These are phyloP conservation scores for Empis livida DNA, from an alignment of 2,888 invertebrate species.

Conservation along the genomic window DNA sequence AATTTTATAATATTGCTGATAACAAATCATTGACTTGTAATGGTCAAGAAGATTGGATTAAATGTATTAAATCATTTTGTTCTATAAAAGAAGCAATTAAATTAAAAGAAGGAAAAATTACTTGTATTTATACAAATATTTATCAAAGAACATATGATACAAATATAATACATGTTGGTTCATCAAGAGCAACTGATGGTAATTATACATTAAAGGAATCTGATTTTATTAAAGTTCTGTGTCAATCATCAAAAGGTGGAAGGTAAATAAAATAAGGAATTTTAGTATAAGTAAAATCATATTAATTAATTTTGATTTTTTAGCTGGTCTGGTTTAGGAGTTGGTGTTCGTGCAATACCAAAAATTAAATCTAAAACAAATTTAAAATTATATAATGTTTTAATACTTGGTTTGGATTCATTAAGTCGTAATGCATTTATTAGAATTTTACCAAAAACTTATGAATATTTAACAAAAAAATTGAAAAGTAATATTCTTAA, in stretches of 20 bases:
- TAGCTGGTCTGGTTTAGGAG: conserved; percentile 53
- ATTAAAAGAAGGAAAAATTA: conserved; percentile 29
- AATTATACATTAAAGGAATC: conserved; percentile 49
- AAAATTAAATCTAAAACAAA: too few relatives aligned
- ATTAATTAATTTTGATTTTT: too few relatives aligned
- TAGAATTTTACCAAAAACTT: conserved; percentile 62
- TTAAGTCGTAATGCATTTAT: conserved; percentile 71
- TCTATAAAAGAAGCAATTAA: conserved; percentile 29
- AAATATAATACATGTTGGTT: conserved; percentile 47
- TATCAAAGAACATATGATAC: too few relatives aligned
- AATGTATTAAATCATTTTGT: conserved; percentile 41
- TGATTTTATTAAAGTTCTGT: conserved; percentile 60
- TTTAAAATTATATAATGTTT: conserved; percentile 44
- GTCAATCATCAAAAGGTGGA: conserved; percentile 34
- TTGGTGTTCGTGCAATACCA: conserved; percentile 40
- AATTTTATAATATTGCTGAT: conserved; percentile 50
- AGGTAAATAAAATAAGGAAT: conserved; percentile 19
- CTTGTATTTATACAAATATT: conserved; percentile 52
- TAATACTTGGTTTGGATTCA: conserved; percentile 84
- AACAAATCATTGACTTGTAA: conserved; percentile 51
- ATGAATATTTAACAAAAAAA: conserved; percentile 49
- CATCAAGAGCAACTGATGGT: conserved; percentile 40
- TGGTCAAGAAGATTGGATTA: conserved; percentile 57
- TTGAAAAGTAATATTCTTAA: conserved; percentile 51
- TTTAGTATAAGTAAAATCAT: too few relatives aligned